Evolutionary conservation across 37 sponge, comb jelly and placozoan genomes (phyloP), one percentile per base, ranked within the genome.

Genomic region (Crambe crambe): DNA sequence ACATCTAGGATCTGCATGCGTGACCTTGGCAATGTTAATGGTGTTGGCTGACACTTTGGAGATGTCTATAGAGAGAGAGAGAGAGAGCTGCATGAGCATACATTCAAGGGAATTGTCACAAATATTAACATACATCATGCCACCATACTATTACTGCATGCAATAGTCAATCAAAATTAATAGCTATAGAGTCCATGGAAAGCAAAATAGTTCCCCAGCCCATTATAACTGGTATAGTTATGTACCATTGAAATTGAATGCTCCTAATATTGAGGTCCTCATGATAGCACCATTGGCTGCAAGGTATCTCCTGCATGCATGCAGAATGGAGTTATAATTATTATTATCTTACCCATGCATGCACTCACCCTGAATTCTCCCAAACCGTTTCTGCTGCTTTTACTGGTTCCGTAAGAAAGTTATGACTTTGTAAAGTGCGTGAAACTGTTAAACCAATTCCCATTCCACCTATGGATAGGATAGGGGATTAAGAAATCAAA

Each of bases 221-320:
- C n/a, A n/a, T n/a, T n/a, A n/a, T n/a, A n/a, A n/a, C n/a, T n/a
- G n/a, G n/a, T n/a, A n/a, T n/a, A n/a, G n/a, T n/a, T n/a, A n/a
- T n/a, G 61, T 31, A 94, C 95, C 76, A 68, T 96, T 92, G 66
- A 93, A 96, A 26, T 71, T 75, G 35, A 90, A 44, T 12, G 79
- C 72, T 44, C 97, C 97, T 30, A 93, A 83, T 25, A 96, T 78
- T 26, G 90, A 76, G 3, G 97, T 96, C 44, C 97, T 72, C 93
- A 92, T 96, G 31, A 93, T 76, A n/a, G 93, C 97, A 25, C 93
- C 97, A 79, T 96, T 96, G 6, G 97, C 89, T 68, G 97, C 97
- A 34, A 93, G 74, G 58, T 87, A 90, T 2, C 82, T 40, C n/a
- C 92, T 94, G 63, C 9, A 57, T 8, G n/a, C n/a, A n/a, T n/a